Conservation (phyloP, 2,113 vertebrate species). For the Limanda limanda region DNA sequence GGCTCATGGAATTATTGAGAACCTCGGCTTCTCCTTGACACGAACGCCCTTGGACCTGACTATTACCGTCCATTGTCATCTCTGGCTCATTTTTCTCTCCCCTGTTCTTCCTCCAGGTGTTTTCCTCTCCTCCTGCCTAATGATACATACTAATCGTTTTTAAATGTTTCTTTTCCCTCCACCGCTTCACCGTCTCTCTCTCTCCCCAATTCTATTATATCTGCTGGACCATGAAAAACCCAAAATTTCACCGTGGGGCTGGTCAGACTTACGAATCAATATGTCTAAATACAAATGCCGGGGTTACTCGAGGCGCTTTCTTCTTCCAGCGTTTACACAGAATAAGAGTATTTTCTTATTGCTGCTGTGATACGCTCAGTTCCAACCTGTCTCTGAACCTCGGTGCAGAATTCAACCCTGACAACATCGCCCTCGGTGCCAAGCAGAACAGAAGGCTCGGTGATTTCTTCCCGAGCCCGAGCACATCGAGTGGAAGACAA, state of each 20-base stretch:
- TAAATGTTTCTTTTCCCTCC: constrained; percentile 61
- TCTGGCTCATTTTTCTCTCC: not conserved
- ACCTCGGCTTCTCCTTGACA: constrained; percentile 33
- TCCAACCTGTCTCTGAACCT: not conserved
- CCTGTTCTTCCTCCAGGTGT: constrained; percentile 59
- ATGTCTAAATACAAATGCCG: constrained; percentile 47
- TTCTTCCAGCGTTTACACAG: not conserved
- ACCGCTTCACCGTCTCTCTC: constrained; percentile 30
- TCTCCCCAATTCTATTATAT: constrained; percentile 65
- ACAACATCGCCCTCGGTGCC: not conserved
- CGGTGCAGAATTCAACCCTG: not conserved
- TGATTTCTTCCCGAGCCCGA: constrained; percentile 27
- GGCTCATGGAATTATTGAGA: constrained; percentile 34
- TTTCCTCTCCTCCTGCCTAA: constrained; percentile 65
- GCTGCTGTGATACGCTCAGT: not conserved
- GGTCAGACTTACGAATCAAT: constrained; percentile 57
- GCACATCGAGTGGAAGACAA: constrained; percentile 24
- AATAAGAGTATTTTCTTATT: not conserved
- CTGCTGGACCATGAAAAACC: constrained; percentile 53
- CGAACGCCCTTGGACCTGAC: constrained; percentile 45
- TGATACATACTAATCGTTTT: constrained; percentile 77
- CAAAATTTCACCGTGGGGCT: constrained; percentile 37
- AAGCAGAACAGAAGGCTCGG: constrained; percentile 40
- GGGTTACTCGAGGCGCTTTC: constrained; percentile 1
- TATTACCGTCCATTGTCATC: constrained; percentile 26